Base-by-base conservation (phyloP, 2,888 invertebrate genomes). In the Polymixis lichenea region DNA sequence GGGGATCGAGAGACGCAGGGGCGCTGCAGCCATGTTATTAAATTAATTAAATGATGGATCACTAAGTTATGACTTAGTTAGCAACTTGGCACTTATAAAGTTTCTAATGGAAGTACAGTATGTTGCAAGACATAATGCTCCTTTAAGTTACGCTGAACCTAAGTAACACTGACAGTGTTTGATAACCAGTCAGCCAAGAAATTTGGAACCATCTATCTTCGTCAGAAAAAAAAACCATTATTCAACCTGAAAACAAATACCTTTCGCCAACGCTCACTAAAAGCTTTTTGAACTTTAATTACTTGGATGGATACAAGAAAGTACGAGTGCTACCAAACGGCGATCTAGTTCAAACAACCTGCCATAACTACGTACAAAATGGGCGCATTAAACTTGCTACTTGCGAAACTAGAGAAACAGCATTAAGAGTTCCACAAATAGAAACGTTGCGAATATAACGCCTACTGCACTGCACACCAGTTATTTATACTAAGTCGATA, bases 401-500 rank as follows among this genome's bases (percentile, higher is more conserved):
- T 86, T 83, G 92, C 91, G 90, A 92, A 92, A 92, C 93, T 90
- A 90, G 90, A 91, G 90, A 92, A 92, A 92, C 92, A 82, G 86
- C 91, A 91, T 90, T 90, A 89, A 91, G 86, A 87, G 89, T 86
- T 91, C 92, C 91, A 87, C 90, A 94, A 94, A 95, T 95, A 94
- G 93, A 92, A 88, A 86, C 90, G 87, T 88, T 89, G 91, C 90
- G 83, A 92, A 90, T 89, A 90, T 88, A 90, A 76, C 77, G 77
- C 76, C 85, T 89, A 89, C 87, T 90, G 90, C 90, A 91, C 84
- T 84, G 85, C 81, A 88, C 89, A 86, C 80, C 75, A 78, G 88
- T 90, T 92, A 93, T 92, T 92, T 91, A 92, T 92, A 92, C 84
- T 75, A 82, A 87, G 77, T 78, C 86, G 86, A 89, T 89, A 87